These are phyloP conservation scores for Lycorma delicatula DNA, from an alignment of 1,140 invertebrate species.

Conservation along the genomic window DNA sequence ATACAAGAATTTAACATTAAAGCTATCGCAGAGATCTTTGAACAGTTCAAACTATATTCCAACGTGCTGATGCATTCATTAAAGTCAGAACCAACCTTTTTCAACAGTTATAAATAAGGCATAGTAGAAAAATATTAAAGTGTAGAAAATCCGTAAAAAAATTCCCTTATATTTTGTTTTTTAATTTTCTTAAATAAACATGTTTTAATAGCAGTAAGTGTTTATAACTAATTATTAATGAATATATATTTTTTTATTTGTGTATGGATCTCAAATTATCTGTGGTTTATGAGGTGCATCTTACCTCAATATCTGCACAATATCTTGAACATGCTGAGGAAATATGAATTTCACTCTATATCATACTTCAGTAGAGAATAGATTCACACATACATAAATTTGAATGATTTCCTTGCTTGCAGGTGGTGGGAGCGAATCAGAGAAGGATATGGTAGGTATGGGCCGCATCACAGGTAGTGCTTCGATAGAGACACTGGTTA, in stretches of 20 bases:
- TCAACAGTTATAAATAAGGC: too few species aligned
- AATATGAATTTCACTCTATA: slow-evolving; percentile 8
- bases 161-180: too few species aligned
- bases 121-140: too few species aligned
- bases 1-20: too few species aligned
- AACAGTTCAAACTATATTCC: too few species aligned
- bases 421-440: slow-evolving; percentile 56
- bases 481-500: slow-evolving; percentile 86
- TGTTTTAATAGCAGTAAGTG: too few species aligned
- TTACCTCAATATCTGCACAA: slow-evolving; percentile 17
- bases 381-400: slow-evolving; percentile 1
- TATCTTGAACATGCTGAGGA: slow-evolving; percentile 28
- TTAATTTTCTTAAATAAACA: too few species aligned
- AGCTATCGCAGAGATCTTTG: too few species aligned
- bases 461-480: slow-evolving; percentile 90
- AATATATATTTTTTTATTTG: not conserved
- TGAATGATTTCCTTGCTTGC: slow-evolving; percentile 20
- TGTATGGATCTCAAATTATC: not conserved
- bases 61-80: too few species aligned
- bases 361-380: not conserved
- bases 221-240: not conserved
- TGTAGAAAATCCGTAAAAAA: too few species aligned
- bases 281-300: not conserved
- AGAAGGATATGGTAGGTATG: slow-evolving; percentile 63
- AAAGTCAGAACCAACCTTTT: too few species aligned